Evolutionary conservation across 2,797 vertebrate genomes (phyloP).

Genomic region (Oreochromis mossambicus): DNA sequence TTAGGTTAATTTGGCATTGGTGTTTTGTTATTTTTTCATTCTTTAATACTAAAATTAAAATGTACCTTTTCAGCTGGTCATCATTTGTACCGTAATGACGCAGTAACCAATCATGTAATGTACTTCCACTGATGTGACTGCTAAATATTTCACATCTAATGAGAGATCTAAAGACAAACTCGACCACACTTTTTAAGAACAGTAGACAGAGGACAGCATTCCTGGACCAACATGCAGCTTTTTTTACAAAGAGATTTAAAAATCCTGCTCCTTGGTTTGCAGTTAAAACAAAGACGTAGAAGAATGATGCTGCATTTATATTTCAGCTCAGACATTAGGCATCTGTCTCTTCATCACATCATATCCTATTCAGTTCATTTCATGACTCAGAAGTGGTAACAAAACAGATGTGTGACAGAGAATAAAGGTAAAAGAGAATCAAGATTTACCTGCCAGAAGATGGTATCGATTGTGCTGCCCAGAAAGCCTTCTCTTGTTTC

Average conservation of each 20-base stretch:
- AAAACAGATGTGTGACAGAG: not conserved
- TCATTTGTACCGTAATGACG: not conserved
- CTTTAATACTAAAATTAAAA: not conserved
- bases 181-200: not conserved
- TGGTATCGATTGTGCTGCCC: conserved; percentile 94
- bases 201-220: not conserved
- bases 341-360: not conserved
- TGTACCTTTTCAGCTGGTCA: not conserved
- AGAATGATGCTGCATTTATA: not conserved
- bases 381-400: not conserved
- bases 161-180: not conserved
- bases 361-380: not conserved
- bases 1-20: not conserved
- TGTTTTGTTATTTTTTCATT: not conserved
- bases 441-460: conserved; percentile 94
- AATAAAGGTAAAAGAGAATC: not conserved
- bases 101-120: not conserved
- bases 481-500: conserved; percentile 93
- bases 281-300: not conserved
- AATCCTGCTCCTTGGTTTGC: not conserved
- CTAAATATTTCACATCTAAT: not conserved
- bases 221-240: not conserved
- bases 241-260: not conserved
- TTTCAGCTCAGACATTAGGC: not conserved
- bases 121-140: not conserved